Conservation (phyloP, 2,113 vertebrate species). For the Leucopsar rothschildi region DNA sequence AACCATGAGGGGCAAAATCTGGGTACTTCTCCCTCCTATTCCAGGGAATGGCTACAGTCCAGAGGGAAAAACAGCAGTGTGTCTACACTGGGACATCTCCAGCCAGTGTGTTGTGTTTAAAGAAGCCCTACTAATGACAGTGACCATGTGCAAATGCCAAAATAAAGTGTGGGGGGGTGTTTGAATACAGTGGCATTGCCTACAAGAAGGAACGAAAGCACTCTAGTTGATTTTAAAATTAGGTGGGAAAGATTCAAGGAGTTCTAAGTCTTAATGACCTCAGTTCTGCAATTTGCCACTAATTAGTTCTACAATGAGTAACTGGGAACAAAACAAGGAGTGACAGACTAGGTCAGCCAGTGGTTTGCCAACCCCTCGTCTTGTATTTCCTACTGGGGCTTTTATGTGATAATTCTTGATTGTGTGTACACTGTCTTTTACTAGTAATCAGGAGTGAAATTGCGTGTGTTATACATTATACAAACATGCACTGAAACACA, state of each 20-base stretch:
- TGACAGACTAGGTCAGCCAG: constrained; percentile 2
- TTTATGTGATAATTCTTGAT: neutral
- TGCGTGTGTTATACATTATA: neutral
- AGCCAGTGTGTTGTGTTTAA: neutral
- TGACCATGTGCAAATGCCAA: neutral
- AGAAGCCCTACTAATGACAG: neutral
- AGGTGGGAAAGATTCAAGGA: neutral
- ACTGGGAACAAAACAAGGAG: constrained; percentile 15
- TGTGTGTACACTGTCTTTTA: neutral
- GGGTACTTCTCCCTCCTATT: neutral
- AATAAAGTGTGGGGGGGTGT: neutral
- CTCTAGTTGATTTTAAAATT: constrained; percentile 15
- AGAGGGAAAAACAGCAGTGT: neutral
- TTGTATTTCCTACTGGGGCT: neutral
- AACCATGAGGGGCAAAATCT: neutral
- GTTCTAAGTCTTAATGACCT: neutral
- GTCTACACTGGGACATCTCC: neutral
- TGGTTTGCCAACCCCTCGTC: constrained; percentile 7
- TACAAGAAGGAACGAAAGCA: neutral
- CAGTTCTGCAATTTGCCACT: neutral
- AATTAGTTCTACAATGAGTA: neutral
- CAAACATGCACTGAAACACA: neutral
- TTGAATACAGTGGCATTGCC: neutral
- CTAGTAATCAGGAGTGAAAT: neutral
- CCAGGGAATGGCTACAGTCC: neutral